phyloP scores from a whole-genome alignment of 2,797 vertebrate genomes.

The Hemibagrus guttatus region DNA sequence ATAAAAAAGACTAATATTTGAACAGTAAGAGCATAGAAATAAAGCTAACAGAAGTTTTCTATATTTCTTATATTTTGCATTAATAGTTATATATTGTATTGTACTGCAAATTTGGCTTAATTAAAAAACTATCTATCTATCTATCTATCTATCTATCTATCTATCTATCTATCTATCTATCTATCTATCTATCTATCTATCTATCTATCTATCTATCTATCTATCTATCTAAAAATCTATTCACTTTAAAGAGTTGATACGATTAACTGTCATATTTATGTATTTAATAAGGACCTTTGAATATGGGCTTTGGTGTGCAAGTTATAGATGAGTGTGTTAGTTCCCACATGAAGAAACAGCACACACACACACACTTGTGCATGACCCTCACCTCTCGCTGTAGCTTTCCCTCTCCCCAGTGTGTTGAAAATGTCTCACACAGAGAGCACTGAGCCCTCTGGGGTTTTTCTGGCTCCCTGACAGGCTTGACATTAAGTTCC shows the following conservation, averaged over 20 bases:
- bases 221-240: neutral
- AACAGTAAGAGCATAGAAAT: neutral
- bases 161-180: too few relatives aligned
- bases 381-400: neutral
- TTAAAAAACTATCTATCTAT: too few relatives aligned
- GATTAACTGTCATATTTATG: neutral
- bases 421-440: neutral
- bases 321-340: neutral
- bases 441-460: conserved; percentile 48
- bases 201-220: too few relatives aligned
- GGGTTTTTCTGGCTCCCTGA: conserved; percentile 63
- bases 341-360: neutral
- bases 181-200: too few relatives aligned
- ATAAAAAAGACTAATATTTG: neutral
- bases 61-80: neutral
- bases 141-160: too few relatives aligned
- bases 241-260: neutral
- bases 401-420: neutral
- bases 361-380: neutral
- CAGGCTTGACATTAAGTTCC: conserved; percentile 70
- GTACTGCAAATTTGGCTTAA: neutral
- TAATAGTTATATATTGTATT: neutral
- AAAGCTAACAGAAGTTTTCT: neutral
- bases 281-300: neutral
- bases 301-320: neutral